Base-by-base conservation (phyloP, 2,113 vertebrate genomes). In the Mustela lutreola region DNA sequence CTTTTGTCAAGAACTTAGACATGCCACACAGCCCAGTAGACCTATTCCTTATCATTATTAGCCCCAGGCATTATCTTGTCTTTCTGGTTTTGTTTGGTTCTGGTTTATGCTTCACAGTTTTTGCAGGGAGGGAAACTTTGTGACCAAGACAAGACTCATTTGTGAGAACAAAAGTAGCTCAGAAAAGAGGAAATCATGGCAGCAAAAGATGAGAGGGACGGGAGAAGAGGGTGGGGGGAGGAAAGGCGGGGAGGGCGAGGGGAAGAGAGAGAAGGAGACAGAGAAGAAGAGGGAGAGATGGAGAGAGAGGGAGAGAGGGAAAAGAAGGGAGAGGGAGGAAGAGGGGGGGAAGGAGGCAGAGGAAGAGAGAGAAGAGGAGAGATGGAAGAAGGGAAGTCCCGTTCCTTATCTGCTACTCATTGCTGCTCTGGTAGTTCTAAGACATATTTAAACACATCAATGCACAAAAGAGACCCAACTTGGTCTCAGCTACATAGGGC, bases 101-200 rank as follows among this genome's bases (percentile, higher is more conserved):
- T 15, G 53, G 12, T 95, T 45, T 81, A 48, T 81, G 22, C 0
- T 81, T 75, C 58, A 58, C 36, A 80, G n/a, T 42, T 60, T 93
- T 82, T 39, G 5, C 1, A 31, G 33, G 56, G 28, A 92, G 26
- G 48, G n/a, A 76, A 83, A 90, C 15, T 87, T 78, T 83, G 36
- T 86, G 28, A 60, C 85, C 24, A 78, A 31, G 45, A 4, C 0
- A 58, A 84, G 48, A 76, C 21, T 70, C 33, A 50, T 73, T 24
- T 81, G 4, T 73, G 62, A 91, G 50, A 87, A 96, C 24, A 95
- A 94, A 97, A 67, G 45, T 36, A 79, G 28, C 53, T 93, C 53
- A 93, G 60, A 53, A 91, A 8, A 97, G 62, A 91, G 24, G 36
- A 85, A 84, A 75, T 42, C 45, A 53, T 7, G 28, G 36, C 12